Base-by-base conservation (phyloP, 1,140 invertebrate species). In the Diorhabda carinulata region DNA sequence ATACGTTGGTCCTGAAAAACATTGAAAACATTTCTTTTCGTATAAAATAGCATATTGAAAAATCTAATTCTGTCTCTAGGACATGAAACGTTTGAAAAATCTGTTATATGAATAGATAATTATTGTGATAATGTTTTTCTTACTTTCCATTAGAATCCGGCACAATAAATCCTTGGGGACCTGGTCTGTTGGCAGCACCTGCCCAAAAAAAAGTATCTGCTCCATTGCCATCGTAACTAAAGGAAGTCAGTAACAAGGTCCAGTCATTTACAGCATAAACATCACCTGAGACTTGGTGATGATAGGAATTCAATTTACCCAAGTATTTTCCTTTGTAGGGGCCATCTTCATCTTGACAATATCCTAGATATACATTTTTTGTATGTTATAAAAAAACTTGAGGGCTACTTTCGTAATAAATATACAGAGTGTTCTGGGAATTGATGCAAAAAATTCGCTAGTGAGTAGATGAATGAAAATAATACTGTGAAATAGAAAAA, bases 171-270 rank as follows among this genome's bases (percentile, higher is more conserved):
- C 95, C 95, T 78, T 95, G 91, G 0, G 93, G 92, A 3, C 93
- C 93, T 0, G 94, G 94, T 43, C 92, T 81, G 75, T 92, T 93
- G 0, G 91, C 87, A n/a, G 91, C 87, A 47, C 95, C 95, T 3
- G 93, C 91, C 93, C 93, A 96, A 79, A 97, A 97, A 81, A 94
- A 97, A 4, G 93, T 92, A 78, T 96, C 94, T 42, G 89, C 90
- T 5, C 94, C 94, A 64, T 93, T 92, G 25, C 95, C 95, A 83
- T 97, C 95, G 74, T 97, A 97, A 79, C 89, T 94, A 75, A 97
- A 97, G 45, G 89, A 87, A 9, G 89, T 89, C 57, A 97, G 82
- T 2, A 96, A 81, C 43, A 97, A 82, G 0, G 93, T 96, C 77
- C 87, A 92, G 67, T 94, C 90, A 80, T 97, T 92, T 0, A 97